Conservation (phyloP, 1,140 invertebrate genomes). For the Holcopasites calliopsidis region DNA sequence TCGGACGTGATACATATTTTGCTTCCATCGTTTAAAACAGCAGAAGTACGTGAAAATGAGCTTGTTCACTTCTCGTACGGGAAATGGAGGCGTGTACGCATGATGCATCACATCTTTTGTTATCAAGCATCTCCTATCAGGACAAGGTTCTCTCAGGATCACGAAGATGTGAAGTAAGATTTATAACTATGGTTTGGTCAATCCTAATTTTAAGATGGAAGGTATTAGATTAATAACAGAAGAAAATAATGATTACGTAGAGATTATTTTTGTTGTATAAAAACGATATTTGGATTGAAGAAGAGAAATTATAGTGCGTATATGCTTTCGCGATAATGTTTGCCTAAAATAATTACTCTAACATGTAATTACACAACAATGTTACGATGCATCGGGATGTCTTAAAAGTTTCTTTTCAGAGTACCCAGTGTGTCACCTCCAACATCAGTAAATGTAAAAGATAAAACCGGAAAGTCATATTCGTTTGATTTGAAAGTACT, state of each 20-base stretch:
- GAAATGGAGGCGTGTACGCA: slow-evolving; percentile 89
- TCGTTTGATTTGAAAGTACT: slow-evolving; percentile 87
- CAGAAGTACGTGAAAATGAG: slow-evolving; percentile 90
- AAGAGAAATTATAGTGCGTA: too few relatives aligned
- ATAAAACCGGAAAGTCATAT: slow-evolving; percentile 84
- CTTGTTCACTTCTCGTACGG: slow-evolving; percentile 90
- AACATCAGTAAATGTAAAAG: slow-evolving; percentile 81
- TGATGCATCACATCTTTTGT: slow-evolving; percentile 93
- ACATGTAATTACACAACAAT: too few relatives aligned
- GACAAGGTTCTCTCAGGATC: slow-evolving; percentile 88
- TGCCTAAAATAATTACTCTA: too few relatives aligned
- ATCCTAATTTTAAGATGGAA: too few relatives aligned
- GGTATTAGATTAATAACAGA: too few relatives aligned
- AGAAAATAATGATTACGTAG: neutral
- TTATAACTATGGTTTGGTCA: neutral
- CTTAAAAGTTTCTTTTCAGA: slow-evolving; percentile 21
- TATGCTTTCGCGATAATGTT: too few relatives aligned
- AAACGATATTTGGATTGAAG: too few relatives aligned
- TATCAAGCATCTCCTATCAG: slow-evolving; percentile 91
- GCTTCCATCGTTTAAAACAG: slow-evolving; percentile 89
- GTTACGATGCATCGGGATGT: neutral
- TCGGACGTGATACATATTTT: slow-evolving; percentile 89
- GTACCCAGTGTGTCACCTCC: slow-evolving; percentile 68
- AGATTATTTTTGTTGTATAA: too few relatives aligned
- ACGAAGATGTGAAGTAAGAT: slow-evolving; percentile 81